Base-by-base conservation (phyloP, 2,113 vertebrate species). In the Pampusana beccarii region DNA sequence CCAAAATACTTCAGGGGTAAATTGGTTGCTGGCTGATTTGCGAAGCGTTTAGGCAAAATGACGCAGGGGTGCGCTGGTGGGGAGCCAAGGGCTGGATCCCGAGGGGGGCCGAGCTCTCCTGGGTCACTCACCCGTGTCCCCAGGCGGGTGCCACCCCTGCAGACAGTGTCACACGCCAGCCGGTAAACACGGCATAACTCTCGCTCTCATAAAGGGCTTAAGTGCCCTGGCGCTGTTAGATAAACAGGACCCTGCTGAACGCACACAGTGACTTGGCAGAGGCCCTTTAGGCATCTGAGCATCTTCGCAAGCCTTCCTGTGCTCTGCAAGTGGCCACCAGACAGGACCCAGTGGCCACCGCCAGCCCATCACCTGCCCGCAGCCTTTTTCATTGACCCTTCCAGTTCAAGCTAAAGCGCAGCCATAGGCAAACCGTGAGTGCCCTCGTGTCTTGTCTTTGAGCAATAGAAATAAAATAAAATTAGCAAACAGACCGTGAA, bases 11-110 rank as follows among this genome's bases (percentile, higher is more conserved):
- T 62, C 12, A 3, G 93, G 94, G 96, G 95, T 96, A 84, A 90
- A 96, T 94, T 72, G 82, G 72, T 95, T 97, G 96, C 93, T 58
- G 87, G 82, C 50, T 96, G 96, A 97, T 97, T 82, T 93, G 93
- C 72, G 65, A 74, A 92, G 72, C 62, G 25, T 84, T 95, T 61
- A 77, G 70, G 90, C 90, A 90, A 95, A 88, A 70, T 73, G 48
- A 80, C 44, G 13, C 86, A 70, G 92, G 95, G 93, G 65, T 88
- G 72, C 4, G 3, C 29, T 93, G 97, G 94, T 94, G 92, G 44
- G 73, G 46, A 96, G 93, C 96, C 96, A 94, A 56, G 60, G 25
- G 65, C 46, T n/a, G 72, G 72, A 34, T 74, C 77, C 36, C 0
- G 0, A 16, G 3, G 9, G 56, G 58, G 38, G n/a, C 24, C 5